Evolutionary conservation across 2,797 vertebrate genomes (phyloP).

Genomic region (Hemibagrus guttatus): DNA sequence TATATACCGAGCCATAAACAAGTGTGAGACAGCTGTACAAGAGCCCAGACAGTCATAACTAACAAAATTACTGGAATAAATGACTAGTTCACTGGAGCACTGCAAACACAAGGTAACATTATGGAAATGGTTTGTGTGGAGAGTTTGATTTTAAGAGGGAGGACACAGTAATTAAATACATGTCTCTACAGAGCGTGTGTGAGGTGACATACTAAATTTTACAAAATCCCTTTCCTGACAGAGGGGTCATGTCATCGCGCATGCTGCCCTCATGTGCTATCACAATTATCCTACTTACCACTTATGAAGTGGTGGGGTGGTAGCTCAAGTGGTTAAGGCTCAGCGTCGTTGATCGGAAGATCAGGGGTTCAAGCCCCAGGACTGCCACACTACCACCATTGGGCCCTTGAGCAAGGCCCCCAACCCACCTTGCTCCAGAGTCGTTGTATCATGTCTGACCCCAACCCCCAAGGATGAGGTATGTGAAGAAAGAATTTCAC

Average conservation of each 20-base stretch:
- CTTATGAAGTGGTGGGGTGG: too few species aligned
- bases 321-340: too few species aligned
- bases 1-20: neutral
- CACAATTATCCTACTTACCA: too few species aligned
- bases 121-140: conserved; percentile 15
- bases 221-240: conserved; percentile 21
- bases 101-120: neutral
- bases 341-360: too few species aligned
- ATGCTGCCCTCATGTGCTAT: too few species aligned
- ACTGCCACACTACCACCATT: too few species aligned
- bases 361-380: too few species aligned
- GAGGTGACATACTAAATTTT: conserved; percentile 27
- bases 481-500: too few species aligned
- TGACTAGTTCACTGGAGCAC: neutral
- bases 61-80: neutral
- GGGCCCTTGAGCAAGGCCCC: too few species aligned
- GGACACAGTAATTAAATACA: neutral
- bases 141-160: neutral
- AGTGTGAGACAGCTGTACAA: neutral
- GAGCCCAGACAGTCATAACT: neutral
- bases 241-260: conserved; percentile 18
- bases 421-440: too few species aligned
- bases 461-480: too few species aligned
- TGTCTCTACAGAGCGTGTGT: conserved; percentile 25
- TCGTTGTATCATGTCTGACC: too few species aligned